Evolutionary conservation across 64 coral and sea anemone species (phyloP).

Genomic region (Pocillopora verrucosa): DNA sequence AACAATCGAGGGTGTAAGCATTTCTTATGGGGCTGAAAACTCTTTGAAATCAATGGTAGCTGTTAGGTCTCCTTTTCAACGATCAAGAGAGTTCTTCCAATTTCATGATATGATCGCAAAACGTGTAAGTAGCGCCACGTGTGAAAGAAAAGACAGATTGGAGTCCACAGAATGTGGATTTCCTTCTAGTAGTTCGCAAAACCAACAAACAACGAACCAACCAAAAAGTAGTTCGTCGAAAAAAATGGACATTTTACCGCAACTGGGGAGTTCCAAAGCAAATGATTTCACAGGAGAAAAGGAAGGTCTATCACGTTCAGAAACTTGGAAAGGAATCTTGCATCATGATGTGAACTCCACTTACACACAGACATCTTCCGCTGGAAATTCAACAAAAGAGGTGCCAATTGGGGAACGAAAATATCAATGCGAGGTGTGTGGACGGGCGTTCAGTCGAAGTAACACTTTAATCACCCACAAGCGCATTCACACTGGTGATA

Average conservation of each 20-base stretch:
- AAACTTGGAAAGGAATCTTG: background rate
- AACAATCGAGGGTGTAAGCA: background rate
- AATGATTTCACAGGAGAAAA: background rate
- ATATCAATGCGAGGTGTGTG: conserved; percentile 8
- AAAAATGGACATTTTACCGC: background rate
- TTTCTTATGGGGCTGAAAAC: background rate
- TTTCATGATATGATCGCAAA: background rate
- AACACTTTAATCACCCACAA: background rate
- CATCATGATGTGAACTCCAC: background rate
- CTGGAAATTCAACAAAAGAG: background rate
- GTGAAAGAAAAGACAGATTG: background rate
- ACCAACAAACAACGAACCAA: background rate
- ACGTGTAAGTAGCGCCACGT: background rate
- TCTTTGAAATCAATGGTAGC: background rate
- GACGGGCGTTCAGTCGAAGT: background rate
- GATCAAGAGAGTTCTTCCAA: background rate
- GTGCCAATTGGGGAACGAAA: background rate
- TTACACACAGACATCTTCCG: background rate
- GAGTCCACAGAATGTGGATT: background rate
- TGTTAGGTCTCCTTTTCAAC: background rate
- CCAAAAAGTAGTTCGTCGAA: background rate
- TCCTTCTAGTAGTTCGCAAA: background rate
- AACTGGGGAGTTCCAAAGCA: background rate
- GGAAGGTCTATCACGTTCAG: background rate
- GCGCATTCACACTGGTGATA: background rate